Conservation (phyloP, 2,113 vertebrate genomes). For the Laticauda colubrina region DNA sequence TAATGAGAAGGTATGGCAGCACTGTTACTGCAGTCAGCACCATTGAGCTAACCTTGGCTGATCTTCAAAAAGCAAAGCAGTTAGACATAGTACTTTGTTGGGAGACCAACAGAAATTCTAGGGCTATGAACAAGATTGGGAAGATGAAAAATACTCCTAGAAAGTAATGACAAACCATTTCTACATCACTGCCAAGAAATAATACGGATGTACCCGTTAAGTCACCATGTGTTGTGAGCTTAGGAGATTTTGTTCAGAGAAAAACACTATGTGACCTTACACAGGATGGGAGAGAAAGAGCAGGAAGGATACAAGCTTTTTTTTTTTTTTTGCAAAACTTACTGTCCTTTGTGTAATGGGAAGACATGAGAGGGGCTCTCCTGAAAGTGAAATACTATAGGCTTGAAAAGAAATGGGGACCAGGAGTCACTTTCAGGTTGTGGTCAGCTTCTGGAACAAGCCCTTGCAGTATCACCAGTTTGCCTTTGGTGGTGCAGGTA, state of each 20-base stretch:
- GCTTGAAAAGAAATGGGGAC: background rate
- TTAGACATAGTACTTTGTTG: background rate
- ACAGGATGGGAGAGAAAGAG: background rate
- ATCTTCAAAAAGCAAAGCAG: background rate
- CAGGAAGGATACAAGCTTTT: background rate
- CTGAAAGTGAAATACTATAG: background rate
- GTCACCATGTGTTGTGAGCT: background rate
- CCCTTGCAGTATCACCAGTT: background rate
- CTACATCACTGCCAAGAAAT: background rate
- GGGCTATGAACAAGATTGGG: background rate
- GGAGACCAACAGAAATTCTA: background rate
- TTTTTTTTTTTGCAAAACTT: background rate
- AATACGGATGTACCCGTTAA: background rate
- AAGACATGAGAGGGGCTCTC: background rate
- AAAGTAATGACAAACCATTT: background rate
- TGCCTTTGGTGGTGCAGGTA: background rate
- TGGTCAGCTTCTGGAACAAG: background rate
- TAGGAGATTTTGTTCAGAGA: background rate
- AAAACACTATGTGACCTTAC: background rate
- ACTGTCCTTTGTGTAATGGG: background rate
- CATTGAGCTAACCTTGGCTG: background rate
- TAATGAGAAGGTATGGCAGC: background rate
- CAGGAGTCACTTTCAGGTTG: background rate
- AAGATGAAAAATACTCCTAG: background rate
- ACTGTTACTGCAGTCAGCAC: background rate